phyloP scores from a whole-genome alignment of 2,113 vertebrate genomes.

The Herpetotheres cachinnans region DNA sequence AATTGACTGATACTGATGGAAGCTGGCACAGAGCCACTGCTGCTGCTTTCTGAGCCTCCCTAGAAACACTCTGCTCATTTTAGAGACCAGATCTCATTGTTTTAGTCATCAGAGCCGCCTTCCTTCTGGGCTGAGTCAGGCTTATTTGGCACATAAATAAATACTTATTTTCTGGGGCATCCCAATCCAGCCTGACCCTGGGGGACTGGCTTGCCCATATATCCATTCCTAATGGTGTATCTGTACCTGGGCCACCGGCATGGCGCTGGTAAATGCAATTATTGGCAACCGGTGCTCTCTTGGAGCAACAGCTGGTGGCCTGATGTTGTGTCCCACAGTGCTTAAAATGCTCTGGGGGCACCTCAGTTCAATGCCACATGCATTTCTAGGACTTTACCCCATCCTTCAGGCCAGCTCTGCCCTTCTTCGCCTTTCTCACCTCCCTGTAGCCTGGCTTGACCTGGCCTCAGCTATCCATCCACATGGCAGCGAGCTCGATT shows the following conservation, averaged over 20 bases:
- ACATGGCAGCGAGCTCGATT: accelerated
- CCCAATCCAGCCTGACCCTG: accelerated
- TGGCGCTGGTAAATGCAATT: not conserved
- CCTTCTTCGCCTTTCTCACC: not conserved
- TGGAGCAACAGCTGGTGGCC: conserved; percentile 8
- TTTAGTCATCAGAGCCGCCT: not conserved
- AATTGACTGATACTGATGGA: not conserved
- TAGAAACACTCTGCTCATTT: not conserved
- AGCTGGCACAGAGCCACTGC: conserved; percentile 2
- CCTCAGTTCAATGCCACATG: not conserved
- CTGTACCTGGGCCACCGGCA: not conserved
- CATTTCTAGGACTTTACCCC: not conserved
- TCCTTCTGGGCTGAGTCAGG: not conserved
- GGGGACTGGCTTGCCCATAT: accelerated
- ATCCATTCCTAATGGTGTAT: not conserved
- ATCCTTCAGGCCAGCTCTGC: not conserved
- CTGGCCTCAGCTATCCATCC: not conserved
- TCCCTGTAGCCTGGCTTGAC: not conserved
- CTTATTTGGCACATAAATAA: not conserved
- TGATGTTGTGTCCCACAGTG: not conserved
- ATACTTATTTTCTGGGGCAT: not conserved
- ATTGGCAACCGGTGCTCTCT: not conserved
- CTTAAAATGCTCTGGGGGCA: not conserved
- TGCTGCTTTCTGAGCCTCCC: not conserved
- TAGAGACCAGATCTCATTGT: not conserved